phyloP scores from a whole-genome alignment of 2,113 vertebrate genomes.

The Tragelaphus buxtoni region DNA sequence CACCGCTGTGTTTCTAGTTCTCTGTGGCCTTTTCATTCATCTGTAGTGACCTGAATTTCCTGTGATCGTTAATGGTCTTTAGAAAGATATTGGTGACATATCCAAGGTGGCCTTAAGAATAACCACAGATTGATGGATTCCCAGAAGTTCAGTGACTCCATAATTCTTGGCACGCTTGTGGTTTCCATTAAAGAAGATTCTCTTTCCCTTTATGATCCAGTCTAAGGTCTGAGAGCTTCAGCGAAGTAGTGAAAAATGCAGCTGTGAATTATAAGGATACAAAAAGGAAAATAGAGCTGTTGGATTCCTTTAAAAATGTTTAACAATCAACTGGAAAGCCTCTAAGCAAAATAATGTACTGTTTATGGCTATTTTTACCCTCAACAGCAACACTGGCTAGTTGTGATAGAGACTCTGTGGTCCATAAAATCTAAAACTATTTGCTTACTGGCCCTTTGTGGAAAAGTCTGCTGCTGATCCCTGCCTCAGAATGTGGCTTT shows the following conservation, averaged over 20 bases:
- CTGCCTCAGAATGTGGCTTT: background rate
- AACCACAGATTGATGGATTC: background rate
- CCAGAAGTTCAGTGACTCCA: background rate
- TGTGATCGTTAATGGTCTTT: background rate
- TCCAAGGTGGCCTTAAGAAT: background rate
- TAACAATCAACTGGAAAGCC: background rate
- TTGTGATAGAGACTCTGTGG: background rate
- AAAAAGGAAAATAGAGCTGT: background rate
- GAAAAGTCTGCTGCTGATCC: background rate
- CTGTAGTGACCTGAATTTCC: background rate
- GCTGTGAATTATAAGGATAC: background rate
- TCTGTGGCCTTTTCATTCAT: conserved; percentile 24
- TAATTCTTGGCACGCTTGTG: background rate
- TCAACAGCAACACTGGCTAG: background rate
- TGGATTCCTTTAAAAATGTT: background rate
- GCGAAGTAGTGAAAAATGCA: background rate
- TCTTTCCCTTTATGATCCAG: background rate
- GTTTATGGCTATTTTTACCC: background rate
- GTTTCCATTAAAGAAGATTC: conserved; percentile 25
- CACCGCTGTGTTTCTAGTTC: background rate
- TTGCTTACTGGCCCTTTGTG: background rate
- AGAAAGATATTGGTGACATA: background rate
- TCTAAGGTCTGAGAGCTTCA: background rate
- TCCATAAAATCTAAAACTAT: background rate
- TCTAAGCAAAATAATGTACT: background rate